Evolutionary conservation across 1,140 invertebrate genomes (phyloP).

Genomic region (Goniozus legneri): DNA sequence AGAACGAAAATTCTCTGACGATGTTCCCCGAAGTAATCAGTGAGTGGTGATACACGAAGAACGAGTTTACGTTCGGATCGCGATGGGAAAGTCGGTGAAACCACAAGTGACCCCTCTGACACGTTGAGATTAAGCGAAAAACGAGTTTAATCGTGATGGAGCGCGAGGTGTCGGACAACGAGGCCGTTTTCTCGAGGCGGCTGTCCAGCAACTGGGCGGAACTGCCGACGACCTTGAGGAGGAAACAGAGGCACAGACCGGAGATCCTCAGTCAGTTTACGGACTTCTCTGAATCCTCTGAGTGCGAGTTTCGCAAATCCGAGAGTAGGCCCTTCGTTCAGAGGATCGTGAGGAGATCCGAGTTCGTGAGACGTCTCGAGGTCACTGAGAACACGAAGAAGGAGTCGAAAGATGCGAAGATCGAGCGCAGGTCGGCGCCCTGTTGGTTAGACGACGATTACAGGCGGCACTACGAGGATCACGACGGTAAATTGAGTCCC

Average conservation of each 20-base stretch:
- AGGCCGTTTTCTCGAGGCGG: conserved; percentile 44
- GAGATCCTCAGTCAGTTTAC: conserved; percentile 50
- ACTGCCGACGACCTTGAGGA: conserved; percentile 46
- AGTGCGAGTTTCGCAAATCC: conserved; percentile 34
- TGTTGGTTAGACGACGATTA: conserved; percentile 22
- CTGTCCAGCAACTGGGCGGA: conserved; percentile 49
- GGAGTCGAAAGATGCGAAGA: conserved; percentile 12
- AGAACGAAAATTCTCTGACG: too few species aligned
- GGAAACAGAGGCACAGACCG: conserved; percentile 46
- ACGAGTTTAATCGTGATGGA: conserved; percentile 43
- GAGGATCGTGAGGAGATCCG: conserved; percentile 40
- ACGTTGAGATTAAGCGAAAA: not conserved
- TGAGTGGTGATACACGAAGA: too few species aligned
- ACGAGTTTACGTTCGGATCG: too few species aligned
- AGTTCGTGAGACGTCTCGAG: conserved; percentile 41
- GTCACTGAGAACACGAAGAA: conserved; percentile 13
- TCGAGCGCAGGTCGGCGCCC: conserved; percentile 19
- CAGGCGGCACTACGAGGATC: conserved; percentile 23
- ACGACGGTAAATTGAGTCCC: conserved; percentile 16
- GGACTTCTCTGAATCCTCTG: conserved; percentile 42
- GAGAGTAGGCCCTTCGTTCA: conserved; percentile 26
- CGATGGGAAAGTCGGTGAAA: not conserved
- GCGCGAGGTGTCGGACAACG: conserved; percentile 47
- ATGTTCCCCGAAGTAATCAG: too few species aligned
- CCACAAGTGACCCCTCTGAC: not conserved